These are phyloP conservation scores for Crypturellus undulatus DNA, from an alignment of 2,113 vertebrate genomes.

Conservation along the genomic window DNA sequence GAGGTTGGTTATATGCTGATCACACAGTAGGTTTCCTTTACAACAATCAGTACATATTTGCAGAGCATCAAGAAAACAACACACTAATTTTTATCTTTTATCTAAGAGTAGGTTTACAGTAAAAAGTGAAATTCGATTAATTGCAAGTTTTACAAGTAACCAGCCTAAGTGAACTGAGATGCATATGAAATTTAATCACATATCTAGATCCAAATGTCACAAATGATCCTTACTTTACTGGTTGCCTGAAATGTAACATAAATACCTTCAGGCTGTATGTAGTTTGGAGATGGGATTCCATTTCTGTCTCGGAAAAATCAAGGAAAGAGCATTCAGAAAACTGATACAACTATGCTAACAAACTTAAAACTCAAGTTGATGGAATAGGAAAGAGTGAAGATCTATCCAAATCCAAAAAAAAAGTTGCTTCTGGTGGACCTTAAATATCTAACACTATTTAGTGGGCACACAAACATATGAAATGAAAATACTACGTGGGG, in stretches of 20 bases:
- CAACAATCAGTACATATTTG: not conserved
- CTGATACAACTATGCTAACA: not conserved
- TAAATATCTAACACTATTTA: not conserved
- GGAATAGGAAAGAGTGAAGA: not conserved
- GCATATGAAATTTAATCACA: slow-evolving; percentile 29
- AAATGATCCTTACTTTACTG: slow-evolving; percentile 12
- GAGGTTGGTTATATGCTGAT: not conserved
- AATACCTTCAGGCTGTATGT: slow-evolving; percentile 2
- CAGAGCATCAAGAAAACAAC: not conserved
- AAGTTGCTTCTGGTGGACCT: not conserved
- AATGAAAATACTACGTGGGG: slow-evolving; percentile 27
- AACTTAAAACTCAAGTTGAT: not conserved
- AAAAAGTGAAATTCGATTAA: slow-evolving; percentile 56
- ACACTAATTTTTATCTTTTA: slow-evolving; percentile 40
- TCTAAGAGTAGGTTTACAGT: slow-evolving; percentile 25
- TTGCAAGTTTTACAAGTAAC: not conserved
- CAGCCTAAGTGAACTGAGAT: not conserved
- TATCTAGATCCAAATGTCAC: slow-evolving; percentile 9
- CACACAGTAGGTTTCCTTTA: not conserved
- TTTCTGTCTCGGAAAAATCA: slow-evolving; percentile 46
- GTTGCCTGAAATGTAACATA: slow-evolving; percentile 6
- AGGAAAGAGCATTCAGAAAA: slow-evolving; percentile 8
- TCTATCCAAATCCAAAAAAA: slow-evolving; percentile 2
- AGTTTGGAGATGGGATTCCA: slow-evolving; percentile 44
- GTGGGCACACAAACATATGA: not conserved